Percentiles rank a stretch among this genome's conserved stretches.
Conservation (phyloP, 2,888 invertebrate species). For the Hanleya hanleyi region DNA sequence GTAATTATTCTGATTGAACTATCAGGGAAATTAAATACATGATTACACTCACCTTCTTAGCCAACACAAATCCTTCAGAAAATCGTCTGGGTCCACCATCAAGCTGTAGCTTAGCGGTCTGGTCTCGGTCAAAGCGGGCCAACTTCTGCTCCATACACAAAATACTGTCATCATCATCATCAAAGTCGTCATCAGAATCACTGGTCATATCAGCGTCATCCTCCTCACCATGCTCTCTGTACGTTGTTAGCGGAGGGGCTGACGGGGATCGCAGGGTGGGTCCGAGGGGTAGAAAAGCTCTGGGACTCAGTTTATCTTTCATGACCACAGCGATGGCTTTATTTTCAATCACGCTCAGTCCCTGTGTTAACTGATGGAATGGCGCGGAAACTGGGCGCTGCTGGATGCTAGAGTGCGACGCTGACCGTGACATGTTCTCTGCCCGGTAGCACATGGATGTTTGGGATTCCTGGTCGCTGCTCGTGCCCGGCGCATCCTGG, state of each 20-base stretch:
- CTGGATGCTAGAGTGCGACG: neutral
- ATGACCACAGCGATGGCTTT: conserved; percentile 47
- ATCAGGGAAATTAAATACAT: no score
- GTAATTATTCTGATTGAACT: no score
- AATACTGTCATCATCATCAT: no score
- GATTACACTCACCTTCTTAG: conserved; percentile 40
- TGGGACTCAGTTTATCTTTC: conserved; percentile 58
- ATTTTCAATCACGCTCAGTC: conserved; percentile 18
- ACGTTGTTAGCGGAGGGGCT: conserved; percentile 53
- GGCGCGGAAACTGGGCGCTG: conserved; percentile 57
- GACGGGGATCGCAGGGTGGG: conserved; percentile 36
- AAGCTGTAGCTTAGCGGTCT: conserved; percentile 2
- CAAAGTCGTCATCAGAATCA: conserved; percentile 8
- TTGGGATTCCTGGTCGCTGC: conserved; percentile 49
- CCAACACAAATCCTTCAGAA: conserved; percentile 46
- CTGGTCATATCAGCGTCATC: no score
- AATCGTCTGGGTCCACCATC: conserved; percentile 44
- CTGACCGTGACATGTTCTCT: conserved; percentile 6
- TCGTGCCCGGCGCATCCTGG: conserved; percentile 41
- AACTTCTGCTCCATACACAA: conserved; percentile 14
- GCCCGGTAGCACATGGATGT: neutral
- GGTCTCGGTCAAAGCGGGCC: conserved; percentile 33
- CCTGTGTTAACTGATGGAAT: conserved; percentile 40
- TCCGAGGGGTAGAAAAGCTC: conserved; percentile 47
- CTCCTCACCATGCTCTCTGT: conserved; percentile 47